Base-by-base conservation (phyloP, 2,888 invertebrate genomes). In the Harpalus rufipes region DNA sequence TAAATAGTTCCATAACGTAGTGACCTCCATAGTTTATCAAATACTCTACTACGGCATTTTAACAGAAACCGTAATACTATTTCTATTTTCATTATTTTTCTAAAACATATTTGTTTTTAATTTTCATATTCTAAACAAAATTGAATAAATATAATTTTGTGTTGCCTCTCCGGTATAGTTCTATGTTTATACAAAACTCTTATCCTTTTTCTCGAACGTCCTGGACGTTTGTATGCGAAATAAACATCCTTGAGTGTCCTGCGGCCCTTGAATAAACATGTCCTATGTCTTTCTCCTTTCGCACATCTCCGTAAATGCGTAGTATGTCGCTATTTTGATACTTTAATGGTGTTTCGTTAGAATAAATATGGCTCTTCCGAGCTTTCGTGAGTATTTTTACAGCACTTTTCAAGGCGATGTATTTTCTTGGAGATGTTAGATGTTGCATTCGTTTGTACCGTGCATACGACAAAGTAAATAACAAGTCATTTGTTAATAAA, bases 161-260 rank as follows among this genome's bases (percentile, higher is more conserved):
- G n/a, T 51, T 51, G 2, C 16, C 7, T 58, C 12, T 58, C 7
- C 14, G 7, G 58, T 58, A 58, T 14, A n/a, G 58, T n/a, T 58
- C 7, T 59, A 5, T 51, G 44, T 51, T 51, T 51, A 51, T 51
- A 12, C 44, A 51, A 51, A 51, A 12, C 44, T 51, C 12, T 12
- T 51, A 51, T 51, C 32, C 68, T 39, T 32, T 8, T n/a, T 63
- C 25, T 12, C 68, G 8, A 32, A 32, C 32, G 39, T 68, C 68
- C 1, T 32, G 79, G 14, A 8, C 18, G 25, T 4, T 82, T 72
- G 82, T 82, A 82, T 82, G 82, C 58, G 72, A 82, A 82, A 82
- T 82, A 82, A 82, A 82, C 82, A 82, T 82, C 56, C 81, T 82
- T 41, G 72, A 82, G 82, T 82, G 72, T 25, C 58, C 68, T 32